Evolutionary conservation across 2,113 vertebrate genomes (phyloP).

Genomic region (Caloenas nicobarica): DNA sequence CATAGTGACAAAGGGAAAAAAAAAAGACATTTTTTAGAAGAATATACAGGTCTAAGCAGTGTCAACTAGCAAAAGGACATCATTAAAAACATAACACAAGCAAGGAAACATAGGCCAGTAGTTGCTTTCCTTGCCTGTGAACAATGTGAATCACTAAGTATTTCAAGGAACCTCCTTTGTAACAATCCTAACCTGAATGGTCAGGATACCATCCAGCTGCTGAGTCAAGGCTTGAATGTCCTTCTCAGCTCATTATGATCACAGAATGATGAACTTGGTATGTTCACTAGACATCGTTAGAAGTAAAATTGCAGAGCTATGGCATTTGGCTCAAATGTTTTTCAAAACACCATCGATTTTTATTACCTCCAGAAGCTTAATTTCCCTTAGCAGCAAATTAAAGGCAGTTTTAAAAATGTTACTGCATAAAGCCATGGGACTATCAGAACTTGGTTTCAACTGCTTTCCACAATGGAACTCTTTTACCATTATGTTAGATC

Average conservation of each 20-base stretch:
- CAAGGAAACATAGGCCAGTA: neutral
- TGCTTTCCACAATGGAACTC: neutral
- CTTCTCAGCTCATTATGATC: neutral
- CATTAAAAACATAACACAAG: neutral
- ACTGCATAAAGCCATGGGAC: neutral
- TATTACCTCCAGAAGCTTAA: neutral
- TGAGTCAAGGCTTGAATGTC: neutral
- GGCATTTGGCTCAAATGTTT: neutral
- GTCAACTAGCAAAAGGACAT: neutral
- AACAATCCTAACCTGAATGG: neutral
- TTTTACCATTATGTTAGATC: neutral
- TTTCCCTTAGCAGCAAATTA: neutral
- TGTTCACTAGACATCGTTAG: neutral
- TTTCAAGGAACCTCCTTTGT: neutral
- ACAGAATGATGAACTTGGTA: neutral
- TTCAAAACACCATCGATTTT: neutral
- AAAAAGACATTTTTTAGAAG: neutral
- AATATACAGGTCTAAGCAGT: neutral
- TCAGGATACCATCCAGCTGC: neutral
- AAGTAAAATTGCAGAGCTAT: neutral
- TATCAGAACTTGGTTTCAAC: neutral
- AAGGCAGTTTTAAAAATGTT: neutral
- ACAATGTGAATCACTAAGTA: constrained; percentile 1
- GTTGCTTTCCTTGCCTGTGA: neutral
- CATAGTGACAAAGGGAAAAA: neutral